These are phyloP conservation scores for Passer montanus DNA, from an alignment of 2,113 vertebrate species.

Conservation along the genomic window DNA sequence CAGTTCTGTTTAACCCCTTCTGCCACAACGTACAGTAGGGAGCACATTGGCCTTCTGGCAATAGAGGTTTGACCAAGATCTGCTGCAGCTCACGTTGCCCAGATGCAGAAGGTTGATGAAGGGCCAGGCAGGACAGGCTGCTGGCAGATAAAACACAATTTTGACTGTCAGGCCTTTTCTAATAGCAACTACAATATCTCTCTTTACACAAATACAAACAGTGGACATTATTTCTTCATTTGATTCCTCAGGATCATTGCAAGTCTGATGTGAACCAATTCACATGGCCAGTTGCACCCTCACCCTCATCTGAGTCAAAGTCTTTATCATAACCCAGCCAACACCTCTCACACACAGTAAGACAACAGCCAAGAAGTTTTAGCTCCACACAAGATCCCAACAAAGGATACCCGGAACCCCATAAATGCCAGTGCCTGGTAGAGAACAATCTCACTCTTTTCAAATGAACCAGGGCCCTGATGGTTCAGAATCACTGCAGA, in stretches of 20 bases:
- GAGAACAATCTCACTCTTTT: neutral
- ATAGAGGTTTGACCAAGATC: neutral
- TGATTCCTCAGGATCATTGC: neutral
- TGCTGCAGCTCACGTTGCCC: neutral
- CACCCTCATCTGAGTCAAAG: neutral
- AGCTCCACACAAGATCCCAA: neutral
- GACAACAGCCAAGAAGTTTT: neutral
- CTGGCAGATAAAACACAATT: neutral
- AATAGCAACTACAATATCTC: neutral
- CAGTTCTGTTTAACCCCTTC: neutral
- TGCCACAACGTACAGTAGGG: neutral
- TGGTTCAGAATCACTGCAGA: neutral
- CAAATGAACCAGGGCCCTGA: neutral
- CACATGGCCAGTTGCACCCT: neutral
- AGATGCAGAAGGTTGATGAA: neutral
- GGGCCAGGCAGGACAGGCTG: neutral
- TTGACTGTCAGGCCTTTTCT: neutral
- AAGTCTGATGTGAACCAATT: neutral
- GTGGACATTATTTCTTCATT: neutral
- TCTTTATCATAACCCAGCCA: neutral
- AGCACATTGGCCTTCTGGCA: neutral
- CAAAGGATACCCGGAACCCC: neutral
- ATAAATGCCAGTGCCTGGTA: neutral
- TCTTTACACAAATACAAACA: neutral
- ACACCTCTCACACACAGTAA: neutral